Evolutionary conservation across 1,140 invertebrate genomes (phyloP), one percentile per base, ranked within the genome.

Genomic region (Cataglyphis hispanica): DNA sequence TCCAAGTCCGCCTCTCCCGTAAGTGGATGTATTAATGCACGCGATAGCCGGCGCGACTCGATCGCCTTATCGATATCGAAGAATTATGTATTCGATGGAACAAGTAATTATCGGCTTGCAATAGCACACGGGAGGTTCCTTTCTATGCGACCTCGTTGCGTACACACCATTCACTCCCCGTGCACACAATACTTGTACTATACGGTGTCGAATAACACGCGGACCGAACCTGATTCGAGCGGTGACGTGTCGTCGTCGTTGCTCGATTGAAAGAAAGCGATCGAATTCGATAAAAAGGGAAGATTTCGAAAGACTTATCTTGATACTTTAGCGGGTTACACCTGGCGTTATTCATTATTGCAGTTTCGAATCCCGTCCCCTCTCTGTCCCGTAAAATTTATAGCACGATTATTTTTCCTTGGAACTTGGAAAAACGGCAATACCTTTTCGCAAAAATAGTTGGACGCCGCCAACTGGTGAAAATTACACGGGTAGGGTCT

Each of bases 121-220:
- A 87, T 85, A 16, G 63, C 40, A 7, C 72, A 67, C 84, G 34
- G 84, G 84, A 80, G 77, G 74, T 86, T 80, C 84, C 84, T 78
- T 87, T 87, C 84, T 87, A 74, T 19, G 58, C 27, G 84, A 77
- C 84, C 86, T 87, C 50, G 84, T 19, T 27, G 69, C 69, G 64
- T 66, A n/a, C 19, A 11, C 84, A 76, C 86, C 86, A 85, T 87
- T 87, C 86, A 87, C 86, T 87, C 58, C 16, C 78, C 31, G 40
- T 34, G 64, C 37, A 34, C 50, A 86, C 70, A 77, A 85, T 85
- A 70, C 85, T 76, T 60, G 43, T 64, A 19, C 69, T 6, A 10
- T 13, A 19, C 25, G 67, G 67, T 70, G 16, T 46, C 37, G 43
- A 50, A 50, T 53, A 64, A 22, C 61, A 43, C 40, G 60, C 19